These are phyloP conservation scores for Apamea anceps DNA, from an alignment of 2,888 invertebrate genomes.

Conservation along the genomic window DNA sequence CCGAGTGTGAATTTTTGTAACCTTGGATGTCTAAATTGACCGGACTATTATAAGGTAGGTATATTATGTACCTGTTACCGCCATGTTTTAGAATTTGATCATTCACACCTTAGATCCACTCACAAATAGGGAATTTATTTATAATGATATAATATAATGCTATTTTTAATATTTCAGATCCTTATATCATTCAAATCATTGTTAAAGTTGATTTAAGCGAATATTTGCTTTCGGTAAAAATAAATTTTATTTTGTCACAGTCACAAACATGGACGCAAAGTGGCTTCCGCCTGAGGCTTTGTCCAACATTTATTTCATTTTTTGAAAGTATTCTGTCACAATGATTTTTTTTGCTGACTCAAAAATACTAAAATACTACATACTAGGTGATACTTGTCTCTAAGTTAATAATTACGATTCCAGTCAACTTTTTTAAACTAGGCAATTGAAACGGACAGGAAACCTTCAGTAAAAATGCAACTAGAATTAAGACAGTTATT, in stretches of 20 bases:
- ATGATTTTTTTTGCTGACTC: background rate
- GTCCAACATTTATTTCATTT: background rate
- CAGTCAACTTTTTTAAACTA: background rate
- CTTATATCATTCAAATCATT: background rate
- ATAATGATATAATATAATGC: background rate
- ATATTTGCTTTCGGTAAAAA: conserved; percentile 3
- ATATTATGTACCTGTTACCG: background rate
- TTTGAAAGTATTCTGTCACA: background rate
- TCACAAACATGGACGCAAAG: background rate
- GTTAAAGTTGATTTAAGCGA: conserved; percentile 21
- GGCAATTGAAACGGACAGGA: background rate
- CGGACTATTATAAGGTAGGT: background rate
- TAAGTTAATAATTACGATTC: background rate
- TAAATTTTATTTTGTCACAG: conserved; percentile 6
- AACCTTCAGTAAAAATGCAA: background rate
- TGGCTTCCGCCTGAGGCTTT: background rate
- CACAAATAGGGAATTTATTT: background rate
- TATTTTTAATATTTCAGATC: conserved; percentile 9
- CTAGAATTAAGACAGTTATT: background rate
- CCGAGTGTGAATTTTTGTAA: too few species aligned
- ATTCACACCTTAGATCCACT: background rate
- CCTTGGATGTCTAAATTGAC: too few species aligned
- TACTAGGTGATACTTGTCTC: background rate
- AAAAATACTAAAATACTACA: too few species aligned
- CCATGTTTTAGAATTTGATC: background rate